Base-by-base conservation (phyloP, 1,140 invertebrate genomes). In the Hesperophylax magnus region DNA sequence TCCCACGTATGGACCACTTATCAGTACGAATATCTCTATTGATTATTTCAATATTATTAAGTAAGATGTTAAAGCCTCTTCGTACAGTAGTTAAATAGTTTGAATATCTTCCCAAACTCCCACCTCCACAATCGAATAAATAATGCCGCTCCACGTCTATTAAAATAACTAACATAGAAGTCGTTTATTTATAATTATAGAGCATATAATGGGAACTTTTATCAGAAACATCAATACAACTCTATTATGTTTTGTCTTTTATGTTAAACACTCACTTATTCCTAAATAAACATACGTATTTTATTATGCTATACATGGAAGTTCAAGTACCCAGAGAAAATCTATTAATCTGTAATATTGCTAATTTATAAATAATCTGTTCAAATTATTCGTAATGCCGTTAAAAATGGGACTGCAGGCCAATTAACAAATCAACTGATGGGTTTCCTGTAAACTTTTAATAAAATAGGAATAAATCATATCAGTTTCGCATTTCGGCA, bases 101-200 rank as follows among this genome's bases (percentile, higher is more conserved):
- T 24, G 18, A 71, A 71, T 71, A 71, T 71, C 47, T 71, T 71
- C 67, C 67, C 22, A 71, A 52, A 71, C 67, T 47, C 39, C 39
- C 39, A 61, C 58, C 58, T 61, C 58, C 20, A 61, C 22, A 47
- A 2, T 65, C 24, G 0, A 18, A 65, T 24, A 65, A 65, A 65
- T 65, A 65, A 65, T 17, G 24, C 61, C 20, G 24, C 18, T 17
- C 61, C 8, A 24, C 6, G 61, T 31, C 61, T 17, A 20, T 47
- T 52, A 71, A 22, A 52, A 27, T 71, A 52, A 71, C 67, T 20
- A 8, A 52, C 34, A 39, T 22, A 53, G 5, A 7, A 52, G 14
- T 20, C 39, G 47, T 18, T 9, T 34, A 31, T 27, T 2, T 71
- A 71, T 71, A 71, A 71, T 71, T 71, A 53, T 71, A 53, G 67